A percentile compares a stretch with the other conserved stretches of the same genome.
phyloP scores from a whole-genome alignment of 2,113 vertebrate genomes.

The Elephas maximus region DNA sequence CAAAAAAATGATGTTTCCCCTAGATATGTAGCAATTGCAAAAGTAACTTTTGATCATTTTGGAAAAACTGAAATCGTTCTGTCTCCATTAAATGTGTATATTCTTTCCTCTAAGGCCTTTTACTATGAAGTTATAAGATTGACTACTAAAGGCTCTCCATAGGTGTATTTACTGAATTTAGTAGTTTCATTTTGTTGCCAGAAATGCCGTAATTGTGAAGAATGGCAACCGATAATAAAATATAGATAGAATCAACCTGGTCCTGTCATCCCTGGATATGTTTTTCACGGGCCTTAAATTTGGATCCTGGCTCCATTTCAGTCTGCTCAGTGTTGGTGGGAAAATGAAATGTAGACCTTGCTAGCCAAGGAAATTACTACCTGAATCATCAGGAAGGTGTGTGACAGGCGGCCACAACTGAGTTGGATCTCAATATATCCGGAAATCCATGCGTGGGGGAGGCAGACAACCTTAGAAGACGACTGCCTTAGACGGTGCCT shows the following conservation, averaged over 20 bases:
- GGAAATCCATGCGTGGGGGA: background rate
- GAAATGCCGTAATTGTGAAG: slow-evolving; percentile 69
- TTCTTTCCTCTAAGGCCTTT: slow-evolving; percentile 39
- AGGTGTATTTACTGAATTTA: slow-evolving; percentile 75
- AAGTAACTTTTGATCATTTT: slow-evolving; percentile 52
- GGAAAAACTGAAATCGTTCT: slow-evolving; percentile 43
- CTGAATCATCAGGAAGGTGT: slow-evolving; percentile 71
- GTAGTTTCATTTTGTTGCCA: slow-evolving; percentile 74
- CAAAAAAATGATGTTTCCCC: background rate
- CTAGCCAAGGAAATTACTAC: slow-evolving; percentile 72
- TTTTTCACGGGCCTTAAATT: slow-evolving; percentile 78
- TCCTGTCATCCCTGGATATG: slow-evolving; percentile 76
- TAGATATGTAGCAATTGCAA: background rate
- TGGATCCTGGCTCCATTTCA: slow-evolving; percentile 72
- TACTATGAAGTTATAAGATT: slow-evolving; percentile 53
- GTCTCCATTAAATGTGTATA: background rate
- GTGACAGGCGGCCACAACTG: slow-evolving; percentile 17
- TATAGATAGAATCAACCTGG: slow-evolving; percentile 69
- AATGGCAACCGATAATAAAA: slow-evolving; percentile 73
- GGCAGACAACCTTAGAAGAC: background rate
- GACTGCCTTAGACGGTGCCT: background rate
- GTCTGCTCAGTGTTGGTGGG: slow-evolving; percentile 71
- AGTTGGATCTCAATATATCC: slow-evolving; percentile 78
- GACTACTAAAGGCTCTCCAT: slow-evolving; percentile 44
- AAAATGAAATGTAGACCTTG: slow-evolving; percentile 76